Percentiles rank a stretch among this genome's conserved stretches.
These are phyloP conservation scores for Pagrus major DNA, from an alignment of 2,113 vertebrate genomes.

Conservation along the genomic window DNA sequence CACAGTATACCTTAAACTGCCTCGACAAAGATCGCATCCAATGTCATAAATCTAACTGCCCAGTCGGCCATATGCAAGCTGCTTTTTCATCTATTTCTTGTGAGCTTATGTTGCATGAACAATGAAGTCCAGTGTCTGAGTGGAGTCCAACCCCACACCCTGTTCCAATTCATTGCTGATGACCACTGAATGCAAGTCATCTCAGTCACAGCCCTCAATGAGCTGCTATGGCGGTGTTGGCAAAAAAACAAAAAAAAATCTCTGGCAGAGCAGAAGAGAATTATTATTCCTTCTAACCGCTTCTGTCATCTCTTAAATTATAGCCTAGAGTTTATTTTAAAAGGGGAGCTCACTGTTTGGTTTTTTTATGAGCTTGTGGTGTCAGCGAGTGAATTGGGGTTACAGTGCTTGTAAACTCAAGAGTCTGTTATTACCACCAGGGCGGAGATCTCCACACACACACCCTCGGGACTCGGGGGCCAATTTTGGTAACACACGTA, in stretches of 20 bases:
- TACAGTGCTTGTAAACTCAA: slow-evolving; percentile 11
- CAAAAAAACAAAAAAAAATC: too few relatives aligned
- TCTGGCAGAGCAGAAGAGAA: slow-evolving; percentile 6
- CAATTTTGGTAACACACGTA: slow-evolving; percentile 58
- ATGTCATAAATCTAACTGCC: neutral
- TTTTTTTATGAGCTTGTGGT: slow-evolving; percentile 42
- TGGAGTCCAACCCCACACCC: slow-evolving; percentile 5
- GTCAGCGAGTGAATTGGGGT: slow-evolving; percentile 26
- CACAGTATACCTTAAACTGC: too few relatives aligned
- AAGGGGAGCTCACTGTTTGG: slow-evolving; percentile 8
- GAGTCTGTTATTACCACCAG: slow-evolving; percentile 74
- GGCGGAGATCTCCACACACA: slow-evolving; percentile 68
- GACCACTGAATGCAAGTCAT: slow-evolving; percentile 33
- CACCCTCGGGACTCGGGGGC: slow-evolving; percentile 32
- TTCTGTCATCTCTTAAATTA: slow-evolving; percentile 52
- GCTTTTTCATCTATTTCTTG: slow-evolving; percentile 22
- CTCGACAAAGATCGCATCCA: neutral
- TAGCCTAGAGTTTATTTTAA: slow-evolving; percentile 26
- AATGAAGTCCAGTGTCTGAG: slow-evolving; percentile 31
- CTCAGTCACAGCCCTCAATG: neutral
- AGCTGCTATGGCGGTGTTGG: neutral
- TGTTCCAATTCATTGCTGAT: slow-evolving; percentile 20
- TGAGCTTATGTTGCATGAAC: slow-evolving; percentile 18
- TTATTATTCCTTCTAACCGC: slow-evolving; percentile 16
- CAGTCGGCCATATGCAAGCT: neutral